Evolutionary conservation across 2,113 vertebrate species (phyloP).

Genomic region (Atractosteus spatula): DNA sequence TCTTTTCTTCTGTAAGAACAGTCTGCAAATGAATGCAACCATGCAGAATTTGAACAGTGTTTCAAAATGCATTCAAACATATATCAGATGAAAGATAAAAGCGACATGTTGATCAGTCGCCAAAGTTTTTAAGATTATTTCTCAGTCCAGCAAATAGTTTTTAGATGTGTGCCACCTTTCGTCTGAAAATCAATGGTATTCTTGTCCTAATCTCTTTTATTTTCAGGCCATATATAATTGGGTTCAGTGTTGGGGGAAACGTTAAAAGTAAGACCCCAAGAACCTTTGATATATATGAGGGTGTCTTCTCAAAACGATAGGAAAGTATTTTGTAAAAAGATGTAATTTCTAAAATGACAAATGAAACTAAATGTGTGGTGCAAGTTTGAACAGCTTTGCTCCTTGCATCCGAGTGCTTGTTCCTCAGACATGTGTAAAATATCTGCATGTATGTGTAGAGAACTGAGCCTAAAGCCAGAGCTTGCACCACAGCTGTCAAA

Average conservation of each 20-base stretch:
- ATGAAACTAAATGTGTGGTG: not conserved
- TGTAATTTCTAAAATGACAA: not conserved
- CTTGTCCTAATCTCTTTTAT: not conserved
- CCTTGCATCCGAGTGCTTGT: not conserved
- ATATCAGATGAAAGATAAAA: too few species aligned
- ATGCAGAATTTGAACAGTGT: too few species aligned
- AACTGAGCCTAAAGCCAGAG: not conserved
- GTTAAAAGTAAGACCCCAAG: not conserved
- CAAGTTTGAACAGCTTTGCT: not conserved
- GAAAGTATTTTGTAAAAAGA: not conserved
- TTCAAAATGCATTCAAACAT: too few species aligned
- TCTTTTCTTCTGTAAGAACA: too few species aligned
- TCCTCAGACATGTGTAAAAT: not conserved
- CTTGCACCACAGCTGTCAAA: not conserved
- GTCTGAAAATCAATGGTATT: not conserved
- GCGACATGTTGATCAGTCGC: too few species aligned
- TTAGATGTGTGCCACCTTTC: too few species aligned
- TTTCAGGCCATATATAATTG: not conserved
- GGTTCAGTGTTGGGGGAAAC: not conserved
- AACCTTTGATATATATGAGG: not conserved
- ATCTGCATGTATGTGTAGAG: not conserved
- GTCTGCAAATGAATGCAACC: too few species aligned
- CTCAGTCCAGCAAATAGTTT: too few species aligned
- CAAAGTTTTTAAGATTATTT: too few species aligned
- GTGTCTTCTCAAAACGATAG: not conserved